These are phyloP conservation scores for Upupa epops DNA, from an alignment of 2,113 vertebrate species.

Conservation along the genomic window DNA sequence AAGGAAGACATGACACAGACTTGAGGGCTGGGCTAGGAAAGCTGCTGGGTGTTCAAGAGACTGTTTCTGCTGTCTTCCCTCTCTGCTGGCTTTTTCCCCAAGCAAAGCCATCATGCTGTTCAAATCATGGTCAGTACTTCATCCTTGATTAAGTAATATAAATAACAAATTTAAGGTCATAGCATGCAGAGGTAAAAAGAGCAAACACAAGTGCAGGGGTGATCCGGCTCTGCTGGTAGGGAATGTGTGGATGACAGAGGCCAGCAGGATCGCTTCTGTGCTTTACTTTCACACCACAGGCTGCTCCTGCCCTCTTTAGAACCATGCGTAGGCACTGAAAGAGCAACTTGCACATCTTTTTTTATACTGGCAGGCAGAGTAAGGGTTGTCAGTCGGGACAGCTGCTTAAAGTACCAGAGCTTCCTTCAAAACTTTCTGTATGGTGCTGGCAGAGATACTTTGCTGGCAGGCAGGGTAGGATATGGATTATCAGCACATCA, in stretches of 20 bases:
- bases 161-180: background rate
- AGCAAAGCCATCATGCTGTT: background rate
- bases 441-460: background rate
- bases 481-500: fast-evolving
- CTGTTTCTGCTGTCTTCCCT: background rate
- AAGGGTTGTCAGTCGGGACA: background rate
- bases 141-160: background rate
- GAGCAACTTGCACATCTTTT: background rate
- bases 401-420: constrained; percentile 2
- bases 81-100: background rate
- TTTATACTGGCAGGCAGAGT: background rate
- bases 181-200: background rate
- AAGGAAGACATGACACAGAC: background rate
- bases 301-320: background rate
- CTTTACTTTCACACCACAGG: background rate
- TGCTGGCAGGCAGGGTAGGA: background rate
- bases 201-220: background rate
- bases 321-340: background rate
- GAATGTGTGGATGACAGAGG: background rate
- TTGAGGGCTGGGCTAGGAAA: fast-evolving
- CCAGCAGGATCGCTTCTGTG: background rate
- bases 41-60: background rate
- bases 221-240: background rate
- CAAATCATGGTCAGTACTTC: background rate
- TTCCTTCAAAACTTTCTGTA: fast-evolving